Base-by-base conservation (phyloP, 2,113 vertebrate genomes). In the Rhinopomastus cyanomelas region DNA sequence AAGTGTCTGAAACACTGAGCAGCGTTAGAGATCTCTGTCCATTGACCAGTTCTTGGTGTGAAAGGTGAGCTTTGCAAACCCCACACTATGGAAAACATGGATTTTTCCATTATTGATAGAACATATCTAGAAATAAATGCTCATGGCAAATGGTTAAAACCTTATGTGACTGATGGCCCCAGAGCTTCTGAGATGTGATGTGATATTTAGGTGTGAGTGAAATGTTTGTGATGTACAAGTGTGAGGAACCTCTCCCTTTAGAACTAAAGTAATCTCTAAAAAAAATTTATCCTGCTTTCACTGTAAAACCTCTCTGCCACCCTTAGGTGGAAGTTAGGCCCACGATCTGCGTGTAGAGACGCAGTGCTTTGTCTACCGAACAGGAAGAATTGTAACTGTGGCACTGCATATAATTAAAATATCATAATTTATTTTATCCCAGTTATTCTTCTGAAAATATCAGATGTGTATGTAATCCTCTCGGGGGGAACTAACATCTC, bases 371-470 rank as follows among this genome's bases (percentile, higher is more conserved):
- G 27, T 29, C 51, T 36, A 2, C 2, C 48, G 48, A 73, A 69
- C 39, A 57, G 11, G 30, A 25, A 82, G 92, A 74, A 49, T 4
- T 2, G 9, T 34, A 75, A 36, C 2, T 68, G 5, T 82, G 69
- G 46, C 32, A 42, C 57, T 65, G 62, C 15, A 30, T 39, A 23
- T 32, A 73, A 79, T 81, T 79, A 81, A 84, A 86, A 79, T 68
- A 15, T 36, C 60, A 11, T 49, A 64, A 49, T 52, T 36, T n/a
- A 57, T 3, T 30, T 61, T 60, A 22, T 34, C 49, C 9, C 5
- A 1, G 9, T 85, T 77, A 4, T 74, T 93, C 49, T 79, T 79
- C 62, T 80, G 81, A 59, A 96, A 90, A 73, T 93, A 93, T 93
- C 89, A 94, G 64, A 89, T 59, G 56, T 67, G 71, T 74, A 34